Evolutionary conservation across 1,140 invertebrate genomes (phyloP), one percentile per base, ranked within the genome.

Genomic region (Leptestheria dahalacensis): DNA sequence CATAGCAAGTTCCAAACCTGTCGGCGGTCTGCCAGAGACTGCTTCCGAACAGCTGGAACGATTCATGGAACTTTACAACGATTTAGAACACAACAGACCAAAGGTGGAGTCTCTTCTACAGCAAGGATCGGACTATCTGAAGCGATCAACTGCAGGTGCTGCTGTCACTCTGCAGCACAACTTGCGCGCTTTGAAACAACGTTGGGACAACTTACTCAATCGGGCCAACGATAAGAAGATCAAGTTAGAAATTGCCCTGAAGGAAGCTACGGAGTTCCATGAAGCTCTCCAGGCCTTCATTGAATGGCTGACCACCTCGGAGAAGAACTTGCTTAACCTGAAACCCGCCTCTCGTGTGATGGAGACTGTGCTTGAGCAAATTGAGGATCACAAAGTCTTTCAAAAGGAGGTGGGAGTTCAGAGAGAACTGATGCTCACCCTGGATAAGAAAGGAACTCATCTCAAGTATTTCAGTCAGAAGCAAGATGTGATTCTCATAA

Each of bases 401-500:
- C 92, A 98, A 69, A 95, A 93, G 68, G 92, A 98, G 66, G 87
- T 99, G 1, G 83, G 85, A n/a, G 82, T 84, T 0, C 91, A 97
- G 71, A 78, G 93, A 12, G 94, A 98, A 73, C 85, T 84, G 0
- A 95, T 98, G 91, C 74, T 96, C 0, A 86, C 91, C 64, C 75
- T 99, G 61, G 93, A 97, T 73, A 97, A 96, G 73, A 95, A 95
- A 71, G 94, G 93, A 64, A 97, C 93, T 0, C 93, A 98, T 71
- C 76, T 97, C 11, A 97, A 98, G 71, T 97, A 97, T 74, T 97
- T 97, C 77, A 96, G 92, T 66, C 96, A 99, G 73, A 98, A 98
- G 71, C 95, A 98, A 70, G 97, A 99, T 69, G 93, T 97, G 0
- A 97, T 99, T 66, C 77, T 98, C 3, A 98, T 99, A 65, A 99